Evolutionary conservation across 2,888 invertebrate species (phyloP), one percentile per base, ranked within the genome.

Genomic region (Volucella bombylans): DNA sequence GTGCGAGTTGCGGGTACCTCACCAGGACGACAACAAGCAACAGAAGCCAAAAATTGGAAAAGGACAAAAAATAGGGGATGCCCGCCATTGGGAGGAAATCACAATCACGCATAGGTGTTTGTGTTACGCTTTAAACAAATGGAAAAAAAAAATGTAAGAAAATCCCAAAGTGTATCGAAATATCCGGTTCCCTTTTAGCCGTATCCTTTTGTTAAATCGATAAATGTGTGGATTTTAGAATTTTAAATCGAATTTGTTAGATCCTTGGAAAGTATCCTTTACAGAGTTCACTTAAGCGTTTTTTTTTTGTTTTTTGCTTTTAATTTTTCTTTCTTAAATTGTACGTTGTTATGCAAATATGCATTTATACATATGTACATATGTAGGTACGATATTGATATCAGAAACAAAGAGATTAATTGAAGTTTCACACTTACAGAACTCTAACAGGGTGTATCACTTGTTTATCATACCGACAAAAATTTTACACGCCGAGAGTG

Each of bases 391-490:
- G 31, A 1, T 31, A 31, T 31, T 31, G 31, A 31, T 31, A 31
- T 31, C 31, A 23, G 45, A 65, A n/a, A 59, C 52, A 49, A 52
- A 73, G 64, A 54, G 61, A 54, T 76, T 86, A 83, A 83, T 79
- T 86, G 62, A 39, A 85, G 68, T 87, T 87, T 87, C 87, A 91
- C 86, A 91, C 91, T 91, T 91, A 91, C 91, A 91, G 91, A 92
- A 91, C 91, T 91, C 91, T 90, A 90, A 91, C 91, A 91, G 91
- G 92, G 90, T 91, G 90, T 92, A 90, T 91, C 91, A 91, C 92
- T 91, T 91, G 90, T 91, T 91, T 91, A 91, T 91, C 91, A 91
- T 91, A 91, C 91, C 92, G 91, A 91, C 91, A 91, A 91, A 90
- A 90, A 90, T 90, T 57, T 83, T 90, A 91, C 92, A 91, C 92